Conservation (phyloP, 1,140 invertebrate genomes). For the Drosophila seguyi region DNA sequence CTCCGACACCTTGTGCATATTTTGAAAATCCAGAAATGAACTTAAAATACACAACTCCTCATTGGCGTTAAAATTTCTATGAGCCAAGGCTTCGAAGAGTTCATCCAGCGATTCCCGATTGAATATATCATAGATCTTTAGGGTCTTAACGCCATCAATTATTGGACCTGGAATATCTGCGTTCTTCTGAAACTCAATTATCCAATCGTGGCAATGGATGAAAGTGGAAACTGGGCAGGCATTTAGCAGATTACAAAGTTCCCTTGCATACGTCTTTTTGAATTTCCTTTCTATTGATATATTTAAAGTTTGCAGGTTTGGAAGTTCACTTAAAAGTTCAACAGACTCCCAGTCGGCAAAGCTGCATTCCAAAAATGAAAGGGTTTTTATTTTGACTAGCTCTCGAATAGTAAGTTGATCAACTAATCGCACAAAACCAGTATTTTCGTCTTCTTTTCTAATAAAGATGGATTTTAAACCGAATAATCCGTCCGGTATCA, state of each 20-base stretch:
- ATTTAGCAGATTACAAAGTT: not conserved
- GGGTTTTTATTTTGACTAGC: not conserved
- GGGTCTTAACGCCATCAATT: not conserved
- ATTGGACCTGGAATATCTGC: too few species aligned
- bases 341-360: not conserved
- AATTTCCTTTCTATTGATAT: not conserved
- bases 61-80: not conserved
- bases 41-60: not conserved
- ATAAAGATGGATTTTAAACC: not conserved
- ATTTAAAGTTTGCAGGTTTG: not conserved
- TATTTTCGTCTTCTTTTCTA: not conserved
- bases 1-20: constrained; percentile 1
- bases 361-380: not conserved
- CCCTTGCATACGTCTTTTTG: not conserved
- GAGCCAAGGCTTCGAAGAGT: not conserved
- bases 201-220: not conserved
- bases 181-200: not conserved
- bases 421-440: not conserved
- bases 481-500: not conserved
- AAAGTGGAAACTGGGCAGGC: not conserved
- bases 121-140: not conserved
- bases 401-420: not conserved
- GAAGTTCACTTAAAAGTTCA: not conserved
- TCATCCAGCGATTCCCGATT: not conserved
- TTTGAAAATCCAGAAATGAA: not conserved